These are phyloP conservation scores for Promerops cafer DNA, from an alignment of 2,113 vertebrate genomes.

Conservation along the genomic window DNA sequence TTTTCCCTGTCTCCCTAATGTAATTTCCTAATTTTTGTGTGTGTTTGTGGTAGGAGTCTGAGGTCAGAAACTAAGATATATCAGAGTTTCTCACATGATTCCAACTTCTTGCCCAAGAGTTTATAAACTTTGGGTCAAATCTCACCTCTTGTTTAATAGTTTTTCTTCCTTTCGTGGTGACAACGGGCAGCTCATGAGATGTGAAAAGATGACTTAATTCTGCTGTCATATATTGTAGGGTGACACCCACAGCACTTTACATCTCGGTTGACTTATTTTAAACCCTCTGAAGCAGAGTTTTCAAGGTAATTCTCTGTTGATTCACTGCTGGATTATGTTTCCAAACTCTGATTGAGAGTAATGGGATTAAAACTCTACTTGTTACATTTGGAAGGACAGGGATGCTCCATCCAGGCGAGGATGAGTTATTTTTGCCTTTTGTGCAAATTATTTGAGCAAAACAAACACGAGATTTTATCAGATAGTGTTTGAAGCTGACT, in stretches of 20 bases:
- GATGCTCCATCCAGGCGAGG: background rate
- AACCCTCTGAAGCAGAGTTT: background rate
- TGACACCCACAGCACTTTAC: background rate
- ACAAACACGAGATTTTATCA: background rate
- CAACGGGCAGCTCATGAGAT: background rate
- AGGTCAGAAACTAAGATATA: background rate
- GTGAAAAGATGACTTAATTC: background rate
- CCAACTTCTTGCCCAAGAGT: background rate
- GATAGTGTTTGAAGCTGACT: background rate
- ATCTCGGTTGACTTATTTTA: background rate
- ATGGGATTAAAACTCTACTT: background rate
- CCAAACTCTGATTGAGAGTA: background rate
- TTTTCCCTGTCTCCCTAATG: background rate
- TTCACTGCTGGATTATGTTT: background rate
- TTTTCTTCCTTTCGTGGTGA: background rate
- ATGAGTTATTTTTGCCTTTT: background rate
- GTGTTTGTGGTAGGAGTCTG: background rate
- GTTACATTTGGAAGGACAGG: rapidly evolving
- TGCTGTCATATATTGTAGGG: background rate
- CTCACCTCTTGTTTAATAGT: background rate
- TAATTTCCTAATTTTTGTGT: background rate
- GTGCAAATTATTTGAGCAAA: background rate
- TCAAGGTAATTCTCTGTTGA: background rate
- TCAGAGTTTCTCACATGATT: background rate
- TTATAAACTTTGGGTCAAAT: background rate